A percentile compares a stretch with the other conserved stretches of the same genome.
phyloP scores from a whole-genome alignment of 2,113 vertebrate species.

The Percina caprodes region DNA sequence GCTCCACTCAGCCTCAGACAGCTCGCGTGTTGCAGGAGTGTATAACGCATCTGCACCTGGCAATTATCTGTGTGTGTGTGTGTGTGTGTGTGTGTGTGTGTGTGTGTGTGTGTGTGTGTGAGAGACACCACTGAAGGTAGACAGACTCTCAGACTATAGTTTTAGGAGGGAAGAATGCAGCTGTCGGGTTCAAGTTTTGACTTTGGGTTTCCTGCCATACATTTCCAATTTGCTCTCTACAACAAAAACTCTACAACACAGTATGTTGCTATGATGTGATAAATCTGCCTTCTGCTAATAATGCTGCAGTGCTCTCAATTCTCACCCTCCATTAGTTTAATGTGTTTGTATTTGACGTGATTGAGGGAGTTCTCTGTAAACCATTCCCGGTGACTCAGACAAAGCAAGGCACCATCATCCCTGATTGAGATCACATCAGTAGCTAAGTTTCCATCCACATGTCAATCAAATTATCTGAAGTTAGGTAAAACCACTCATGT shows the following conservation, averaged over 20 bases:
- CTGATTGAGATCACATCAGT: background rate
- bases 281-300: background rate
- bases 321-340: conserved; percentile 5
- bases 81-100: conserved; percentile 16
- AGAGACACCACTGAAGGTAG: conserved; percentile 7
- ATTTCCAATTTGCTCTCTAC: background rate
- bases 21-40: background rate
- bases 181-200: background rate
- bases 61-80: conserved; percentile 14
- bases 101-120: conserved; percentile 20
- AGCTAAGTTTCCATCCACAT: too few species aligned
- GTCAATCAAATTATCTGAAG: too few species aligned
- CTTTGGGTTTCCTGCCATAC: background rate
- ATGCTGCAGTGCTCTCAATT: background rate
- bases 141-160: background rate
- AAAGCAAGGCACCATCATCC: background rate
- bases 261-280: background rate
- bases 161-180: background rate
- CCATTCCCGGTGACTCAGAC: background rate
- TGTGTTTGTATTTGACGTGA: background rate
- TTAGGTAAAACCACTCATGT: too few species aligned
- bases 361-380: background rate
- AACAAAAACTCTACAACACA: background rate
- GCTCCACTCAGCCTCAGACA: background rate
- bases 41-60: conserved; percentile 27